Conservation (phyloP, 2,888 invertebrate species). For the Bursaphelenchus okinawaensis region DNA sequence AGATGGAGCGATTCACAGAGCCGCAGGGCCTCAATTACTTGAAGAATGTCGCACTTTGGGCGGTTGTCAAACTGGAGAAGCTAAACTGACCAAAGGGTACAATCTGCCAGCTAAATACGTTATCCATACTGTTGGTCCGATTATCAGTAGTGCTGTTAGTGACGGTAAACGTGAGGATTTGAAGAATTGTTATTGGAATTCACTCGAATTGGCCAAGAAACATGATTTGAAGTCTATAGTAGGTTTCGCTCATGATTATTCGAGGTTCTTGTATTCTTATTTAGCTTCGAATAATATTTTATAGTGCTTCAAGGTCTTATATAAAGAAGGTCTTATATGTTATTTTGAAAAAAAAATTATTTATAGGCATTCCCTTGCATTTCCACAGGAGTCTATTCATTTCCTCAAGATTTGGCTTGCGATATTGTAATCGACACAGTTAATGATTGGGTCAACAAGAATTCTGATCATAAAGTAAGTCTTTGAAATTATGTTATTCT, state of each 20-base stretch:
- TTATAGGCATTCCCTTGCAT: slow-evolving; percentile 76
- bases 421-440: slow-evolving; percentile 17
- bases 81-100: slow-evolving; percentile 77
- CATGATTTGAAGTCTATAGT: slow-evolving; percentile 67
- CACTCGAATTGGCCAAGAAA: slow-evolving; percentile 63
- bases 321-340: too few species aligned
- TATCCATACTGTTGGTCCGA: slow-evolving; percentile 83
- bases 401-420: slow-evolving; percentile 67
- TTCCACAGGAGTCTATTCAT: slow-evolving; percentile 81
- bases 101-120: slow-evolving; percentile 62
- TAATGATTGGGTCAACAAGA: slow-evolving; percentile 15
- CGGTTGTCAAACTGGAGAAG: slow-evolving; percentile 75
- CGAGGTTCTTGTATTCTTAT: too few species aligned
- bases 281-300: too few species aligned
- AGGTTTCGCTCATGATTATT: neutral
- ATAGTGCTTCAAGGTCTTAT: neutral
- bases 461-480: slow-evolving; percentile 6
- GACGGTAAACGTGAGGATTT: slow-evolving; percentile 69
- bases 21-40: slow-evolving; percentile 69
- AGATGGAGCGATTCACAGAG: slow-evolving; percentile 80
- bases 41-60: slow-evolving; percentile 67
- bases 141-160: slow-evolving; percentile 41
- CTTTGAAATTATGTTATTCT: neutral
- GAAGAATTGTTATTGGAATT: slow-evolving; percentile 69
- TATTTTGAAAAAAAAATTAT: too few species aligned